Evolutionary conservation across 2,113 vertebrate genomes (phyloP).

Genomic region (Hoplias malabaricus): DNA sequence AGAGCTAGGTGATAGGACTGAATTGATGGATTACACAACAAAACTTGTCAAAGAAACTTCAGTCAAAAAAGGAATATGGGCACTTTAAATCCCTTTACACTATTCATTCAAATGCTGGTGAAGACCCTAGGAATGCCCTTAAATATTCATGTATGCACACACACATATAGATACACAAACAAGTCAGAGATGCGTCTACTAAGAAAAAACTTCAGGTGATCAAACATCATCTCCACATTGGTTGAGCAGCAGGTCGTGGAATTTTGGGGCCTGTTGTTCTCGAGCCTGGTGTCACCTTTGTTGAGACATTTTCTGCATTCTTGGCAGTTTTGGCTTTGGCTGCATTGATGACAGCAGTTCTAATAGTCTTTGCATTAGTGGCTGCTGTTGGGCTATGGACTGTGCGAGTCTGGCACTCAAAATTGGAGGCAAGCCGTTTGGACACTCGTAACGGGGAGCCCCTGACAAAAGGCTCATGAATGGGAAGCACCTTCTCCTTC

Average conservation of each 20-base stretch:
- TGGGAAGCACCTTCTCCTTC: conserved; percentile 43
- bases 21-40: conserved; percentile 29
- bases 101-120: conserved; percentile 8
- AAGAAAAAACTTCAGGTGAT: not conserved
- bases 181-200: not conserved
- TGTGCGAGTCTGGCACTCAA: conserved; percentile 58
- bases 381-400: conserved; percentile 62
- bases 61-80: not conserved
- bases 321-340: conserved; percentile 68
- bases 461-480: conserved; percentile 59
- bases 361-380: conserved; percentile 72
- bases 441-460: conserved; percentile 68
- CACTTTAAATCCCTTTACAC: not conserved
- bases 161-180: not conserved
- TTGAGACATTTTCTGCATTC: conserved; percentile 48
- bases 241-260: conserved; percentile 60
- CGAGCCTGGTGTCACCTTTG: conserved; percentile 60
- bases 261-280: conserved; percentile 68
- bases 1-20: conserved; percentile 10
- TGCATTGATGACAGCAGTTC: conserved; percentile 71
- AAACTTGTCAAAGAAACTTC: conserved; percentile 12
- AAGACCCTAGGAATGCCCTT: conserved; percentile 3
- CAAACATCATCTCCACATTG: conserved; percentile 70
- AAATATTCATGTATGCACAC: conserved; percentile 18
- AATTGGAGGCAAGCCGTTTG: conserved; percentile 70